phyloP scores from a whole-genome alignment of 2,888 invertebrate species.

The Escarpia spicata region DNA sequence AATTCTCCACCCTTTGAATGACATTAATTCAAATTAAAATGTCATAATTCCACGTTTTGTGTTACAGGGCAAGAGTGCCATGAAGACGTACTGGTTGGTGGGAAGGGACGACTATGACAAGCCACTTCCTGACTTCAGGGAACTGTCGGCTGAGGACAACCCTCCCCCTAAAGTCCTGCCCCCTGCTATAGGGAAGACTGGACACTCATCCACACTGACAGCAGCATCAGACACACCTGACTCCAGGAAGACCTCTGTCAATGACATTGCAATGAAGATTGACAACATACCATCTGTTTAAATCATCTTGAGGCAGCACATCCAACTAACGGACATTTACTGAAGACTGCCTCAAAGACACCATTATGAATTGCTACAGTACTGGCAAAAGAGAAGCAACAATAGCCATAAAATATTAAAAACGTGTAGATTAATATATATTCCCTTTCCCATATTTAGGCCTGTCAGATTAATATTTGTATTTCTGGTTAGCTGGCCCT shows the following conservation, averaged over 20 bases:
- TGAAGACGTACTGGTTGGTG: slow-evolving; percentile 56
- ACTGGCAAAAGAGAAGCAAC: neutral
- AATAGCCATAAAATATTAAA: neutral
- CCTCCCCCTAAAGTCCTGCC: slow-evolving; percentile 28
- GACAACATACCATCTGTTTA: neutral
- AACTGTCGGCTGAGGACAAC: slow-evolving; percentile 29
- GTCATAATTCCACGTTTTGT: neutral
- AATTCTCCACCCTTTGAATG: too few relatives aligned
- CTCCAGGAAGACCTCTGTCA: neutral
- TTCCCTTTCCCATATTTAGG: neutral
- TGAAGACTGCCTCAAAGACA: neutral
- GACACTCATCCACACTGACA: neutral
- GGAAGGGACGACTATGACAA: slow-evolving; percentile 35
- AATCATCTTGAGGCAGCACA: neutral
- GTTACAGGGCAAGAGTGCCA: slow-evolving; percentile 54
- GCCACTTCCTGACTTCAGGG: slow-evolving; percentile 33
- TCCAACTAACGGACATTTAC: neutral
- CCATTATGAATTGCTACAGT: neutral
- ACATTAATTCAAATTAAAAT: too few relatives aligned
- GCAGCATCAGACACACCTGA: neutral
- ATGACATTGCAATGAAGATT: neutral
- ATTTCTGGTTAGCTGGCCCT: too few relatives aligned
- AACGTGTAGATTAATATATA: neutral
- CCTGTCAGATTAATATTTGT: too few relatives aligned
- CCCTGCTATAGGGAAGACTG: slow-evolving; percentile 30